Evolutionary conservation across 2,797 vertebrate species (phyloP).

Genomic region (Sebastes hubbsi): DNA sequence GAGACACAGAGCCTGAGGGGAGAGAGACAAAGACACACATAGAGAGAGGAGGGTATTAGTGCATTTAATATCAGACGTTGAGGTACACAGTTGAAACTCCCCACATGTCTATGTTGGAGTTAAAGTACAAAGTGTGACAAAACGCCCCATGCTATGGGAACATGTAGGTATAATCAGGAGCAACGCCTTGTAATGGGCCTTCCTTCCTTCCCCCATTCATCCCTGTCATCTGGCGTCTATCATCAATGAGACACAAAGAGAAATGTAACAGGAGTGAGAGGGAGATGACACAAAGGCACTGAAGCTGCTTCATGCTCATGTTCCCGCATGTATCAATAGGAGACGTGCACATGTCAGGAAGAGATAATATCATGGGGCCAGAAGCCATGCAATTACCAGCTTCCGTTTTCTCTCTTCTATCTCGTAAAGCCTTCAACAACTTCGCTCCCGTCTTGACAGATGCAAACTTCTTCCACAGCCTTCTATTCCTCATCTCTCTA

Average conservation of each 20-base stretch:
- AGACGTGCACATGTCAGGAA: conserved; percentile 55
- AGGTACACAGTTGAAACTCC: neutral
- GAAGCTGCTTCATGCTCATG: conserved; percentile 45
- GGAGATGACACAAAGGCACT: conserved; percentile 19
- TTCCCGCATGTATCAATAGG: conserved; percentile 52
- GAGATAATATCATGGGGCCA: conserved; percentile 61
- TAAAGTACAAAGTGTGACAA: neutral
- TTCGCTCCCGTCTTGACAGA: conserved; percentile 46
- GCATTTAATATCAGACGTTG: conserved; percentile 25
- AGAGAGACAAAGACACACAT: conserved; percentile 54
- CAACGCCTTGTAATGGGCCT: conserved; percentile 10
- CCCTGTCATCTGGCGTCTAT: conserved; percentile 55
- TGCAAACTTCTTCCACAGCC: conserved; percentile 43
- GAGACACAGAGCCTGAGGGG: conserved; percentile 89
- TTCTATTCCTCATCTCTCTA: conserved; percentile 37
- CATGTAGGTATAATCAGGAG: conserved; percentile 14
- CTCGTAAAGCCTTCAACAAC: conserved; percentile 57
- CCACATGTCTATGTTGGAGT: neutral
- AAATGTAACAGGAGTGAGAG: conserved; percentile 29
- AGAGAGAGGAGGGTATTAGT: conserved; percentile 47
- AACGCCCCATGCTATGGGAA: neutral
- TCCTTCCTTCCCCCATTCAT: conserved; percentile 49
- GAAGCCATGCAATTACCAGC: conserved; percentile 67
- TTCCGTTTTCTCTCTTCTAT: conserved; percentile 47
- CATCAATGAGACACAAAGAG: conserved; percentile 45